Conservation (phyloP, 1,140 invertebrate species). For the Drosophila novamexicana region DNA sequence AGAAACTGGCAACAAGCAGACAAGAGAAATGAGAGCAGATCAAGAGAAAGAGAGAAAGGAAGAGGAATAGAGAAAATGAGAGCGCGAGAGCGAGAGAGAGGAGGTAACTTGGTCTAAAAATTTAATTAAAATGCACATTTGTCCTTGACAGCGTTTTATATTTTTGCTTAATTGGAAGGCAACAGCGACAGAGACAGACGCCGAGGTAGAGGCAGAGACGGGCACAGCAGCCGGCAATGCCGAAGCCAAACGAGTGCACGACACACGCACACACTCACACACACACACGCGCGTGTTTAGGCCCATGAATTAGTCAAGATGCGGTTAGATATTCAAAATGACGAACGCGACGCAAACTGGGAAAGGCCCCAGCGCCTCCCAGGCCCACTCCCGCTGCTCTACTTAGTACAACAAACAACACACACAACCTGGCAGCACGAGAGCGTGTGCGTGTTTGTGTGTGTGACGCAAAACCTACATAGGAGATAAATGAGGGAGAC, state of each 20-base stretch:
- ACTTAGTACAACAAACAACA: neutral
- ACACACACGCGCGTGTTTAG: conserved; percentile 3
- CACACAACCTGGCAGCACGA: conserved; percentile 2
- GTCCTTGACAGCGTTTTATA: conserved; percentile 80
- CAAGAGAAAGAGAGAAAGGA: neutral
- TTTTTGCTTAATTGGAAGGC: conserved; percentile 74
- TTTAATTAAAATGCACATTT: conserved; percentile 83
- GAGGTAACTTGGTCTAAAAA: conserved; percentile 53
- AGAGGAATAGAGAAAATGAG: conserved; percentile 5
- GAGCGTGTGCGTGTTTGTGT: conserved; percentile 2
- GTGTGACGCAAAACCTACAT: neutral
- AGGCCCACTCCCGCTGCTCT: neutral
- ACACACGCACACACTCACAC: conserved; percentile 8
- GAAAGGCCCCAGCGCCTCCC: neutral
- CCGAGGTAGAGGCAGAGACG: neutral
- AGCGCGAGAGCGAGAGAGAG: conserved; percentile 2
- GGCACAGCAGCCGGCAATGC: conserved; percentile 21
- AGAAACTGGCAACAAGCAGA: conserved; percentile 27
- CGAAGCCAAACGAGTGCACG: conserved; percentile 48
- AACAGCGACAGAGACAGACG: conserved; percentile 17
- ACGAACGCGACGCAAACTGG: conserved; percentile 41
- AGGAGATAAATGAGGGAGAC: too few relatives aligned
- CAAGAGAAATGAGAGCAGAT: conserved; percentile 24
- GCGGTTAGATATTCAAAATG: conserved; percentile 62
- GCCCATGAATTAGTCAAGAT: conserved; percentile 41